Evolutionary conservation across 2,113 vertebrate genomes (phyloP).

Genomic region (Pygoscelis adeliae): DNA sequence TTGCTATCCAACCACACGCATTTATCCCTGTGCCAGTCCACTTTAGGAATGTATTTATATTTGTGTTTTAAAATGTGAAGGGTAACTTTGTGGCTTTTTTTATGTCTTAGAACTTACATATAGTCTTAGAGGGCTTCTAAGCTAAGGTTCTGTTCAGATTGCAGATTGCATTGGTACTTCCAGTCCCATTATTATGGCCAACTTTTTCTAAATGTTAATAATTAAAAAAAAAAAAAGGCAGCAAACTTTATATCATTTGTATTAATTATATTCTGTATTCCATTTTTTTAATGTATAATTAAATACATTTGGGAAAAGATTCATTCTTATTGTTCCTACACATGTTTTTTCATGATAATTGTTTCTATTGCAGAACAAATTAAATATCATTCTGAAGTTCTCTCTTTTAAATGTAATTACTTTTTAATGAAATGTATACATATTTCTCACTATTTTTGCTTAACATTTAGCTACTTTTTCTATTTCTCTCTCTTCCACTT

Average conservation of each 20-base stretch:
- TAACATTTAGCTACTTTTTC: not conserved
- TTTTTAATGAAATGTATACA: slow-evolving; percentile 11
- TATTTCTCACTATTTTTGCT: not conserved
- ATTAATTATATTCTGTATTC: not conserved
- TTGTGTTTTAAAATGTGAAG: not conserved
- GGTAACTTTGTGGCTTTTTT: not conserved
- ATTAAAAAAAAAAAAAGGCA: not conserved
- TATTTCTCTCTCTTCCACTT: not conserved
- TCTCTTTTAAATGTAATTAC: slow-evolving; percentile 1
- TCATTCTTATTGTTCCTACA: not conserved
- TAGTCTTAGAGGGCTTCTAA: not conserved
- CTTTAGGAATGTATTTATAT: not conserved
- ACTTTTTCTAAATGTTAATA: not conserved
- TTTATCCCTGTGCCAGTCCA: not conserved
- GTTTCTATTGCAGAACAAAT: slow-evolving; percentile 16
- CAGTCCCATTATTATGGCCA: not conserved
- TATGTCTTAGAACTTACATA: not conserved
- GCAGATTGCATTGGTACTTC: not conserved
- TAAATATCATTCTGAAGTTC: not conserved
- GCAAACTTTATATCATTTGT: not conserved
- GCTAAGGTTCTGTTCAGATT: not conserved
- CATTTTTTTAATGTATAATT: not conserved
- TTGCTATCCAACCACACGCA: not conserved
- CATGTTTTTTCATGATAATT: not conserved
- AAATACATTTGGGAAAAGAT: not conserved